Base-by-base conservation (phyloP, 2,888 invertebrate species). In the Diarsia brunnea region DNA sequence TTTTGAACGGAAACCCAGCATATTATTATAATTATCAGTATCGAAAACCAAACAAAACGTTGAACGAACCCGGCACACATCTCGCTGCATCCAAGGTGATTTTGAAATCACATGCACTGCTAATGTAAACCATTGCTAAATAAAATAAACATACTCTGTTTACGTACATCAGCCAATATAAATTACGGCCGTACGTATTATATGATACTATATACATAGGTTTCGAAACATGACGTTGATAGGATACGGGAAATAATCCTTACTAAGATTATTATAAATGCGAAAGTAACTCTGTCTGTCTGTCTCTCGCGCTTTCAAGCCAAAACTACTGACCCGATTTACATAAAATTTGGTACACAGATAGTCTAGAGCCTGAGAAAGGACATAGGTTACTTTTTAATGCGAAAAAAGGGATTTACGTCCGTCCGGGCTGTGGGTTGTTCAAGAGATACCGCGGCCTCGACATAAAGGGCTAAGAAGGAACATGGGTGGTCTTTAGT, bases 41-140 rank as follows among this genome's bases (percentile, higher is more conserved):
- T 10, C 51, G 14, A 53, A 65, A 75, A 49, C 68, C 64, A 67
- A 69, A 81, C 58, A 78, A 78, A 76, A 75, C 69, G 24, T 70
- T 38, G 49, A 73, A 68, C 75, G 67, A 71, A 66, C 82, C 71
- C 79, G 69, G 85, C 75, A 70, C 79, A 86, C 87, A 88, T 85
- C 87, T 83, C 88, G 89, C 89, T 91, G 87, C 89, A 88, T 75
- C 87, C 89, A 89, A 88, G 89, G 92, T 90, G 92, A 90, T 92
- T 91, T 90, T 84, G 90, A 91, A 92, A 92, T 89, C 88, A 89
- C 89, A 92, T 90, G 90, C 90, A 87, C 84, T 81, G 84, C 87
- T 90, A 92, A 89, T 86, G 91, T 93, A 93, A 93, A 93, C 92
- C 85, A 89, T 90, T 83, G 90, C 89, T 89, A 89, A 91, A 91